Evolutionary conservation across 2,113 vertebrate genomes (phyloP).

Genomic region (Amazona vittata): DNA sequence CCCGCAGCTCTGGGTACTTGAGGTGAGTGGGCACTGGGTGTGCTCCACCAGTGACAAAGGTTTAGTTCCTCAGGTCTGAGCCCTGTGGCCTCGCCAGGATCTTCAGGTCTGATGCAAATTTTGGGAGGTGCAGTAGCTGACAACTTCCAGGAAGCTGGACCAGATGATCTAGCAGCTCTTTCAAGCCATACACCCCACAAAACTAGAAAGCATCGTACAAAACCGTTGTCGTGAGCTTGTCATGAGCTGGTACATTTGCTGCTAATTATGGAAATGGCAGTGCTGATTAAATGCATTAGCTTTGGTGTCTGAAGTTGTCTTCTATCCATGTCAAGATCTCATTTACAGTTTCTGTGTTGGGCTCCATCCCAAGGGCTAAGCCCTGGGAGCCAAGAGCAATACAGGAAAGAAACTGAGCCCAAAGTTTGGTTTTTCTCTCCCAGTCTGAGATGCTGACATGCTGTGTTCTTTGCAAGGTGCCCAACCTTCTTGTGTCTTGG

Average conservation of each 20-base stretch:
- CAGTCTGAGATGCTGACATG: neutral
- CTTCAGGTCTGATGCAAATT: neutral
- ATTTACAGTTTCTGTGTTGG: neutral
- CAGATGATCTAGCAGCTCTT: neutral
- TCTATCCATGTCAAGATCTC: neutral
- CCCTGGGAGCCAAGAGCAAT: neutral
- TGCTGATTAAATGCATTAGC: neutral
- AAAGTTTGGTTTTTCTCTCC: neutral
- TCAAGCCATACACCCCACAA: neutral
- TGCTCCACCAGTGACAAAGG: neutral
- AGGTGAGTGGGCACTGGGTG: neutral
- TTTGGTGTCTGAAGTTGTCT: neutral
- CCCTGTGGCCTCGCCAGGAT: neutral
- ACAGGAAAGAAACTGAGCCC: neutral
- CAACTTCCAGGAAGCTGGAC: neutral
- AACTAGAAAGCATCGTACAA: neutral
- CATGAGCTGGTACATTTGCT: neutral
- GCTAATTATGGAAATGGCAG: constrained; percentile 4
- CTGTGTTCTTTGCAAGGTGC: neutral
- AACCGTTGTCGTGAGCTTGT: neutral
- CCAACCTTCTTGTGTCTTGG: fast-evolving
- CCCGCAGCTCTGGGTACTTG: fast-evolving
- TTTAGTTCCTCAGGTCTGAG: neutral
- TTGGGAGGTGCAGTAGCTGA: neutral
- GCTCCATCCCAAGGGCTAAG: neutral